Conservation (phyloP, 2,888 invertebrate genomes). For the Eupithecia pulchellata region DNA sequence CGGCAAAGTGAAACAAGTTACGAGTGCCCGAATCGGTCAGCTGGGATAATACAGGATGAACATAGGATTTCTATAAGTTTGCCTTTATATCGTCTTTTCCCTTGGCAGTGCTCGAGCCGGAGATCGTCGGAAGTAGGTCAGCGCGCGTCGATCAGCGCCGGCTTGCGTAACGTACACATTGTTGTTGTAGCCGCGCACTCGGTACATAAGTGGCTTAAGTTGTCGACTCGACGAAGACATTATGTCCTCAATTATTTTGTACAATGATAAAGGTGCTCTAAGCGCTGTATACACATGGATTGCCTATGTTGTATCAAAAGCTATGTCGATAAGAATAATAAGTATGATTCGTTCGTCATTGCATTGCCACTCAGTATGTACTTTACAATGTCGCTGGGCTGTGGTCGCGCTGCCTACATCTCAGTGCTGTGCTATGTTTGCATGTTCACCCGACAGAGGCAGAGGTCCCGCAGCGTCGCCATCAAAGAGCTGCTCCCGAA, state of each 20-base stretch:
- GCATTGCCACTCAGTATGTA: too few species aligned
- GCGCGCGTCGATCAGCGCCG: not conserved
- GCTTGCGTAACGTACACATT: not conserved
- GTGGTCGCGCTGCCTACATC: not conserved
- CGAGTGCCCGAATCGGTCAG: constrained; percentile 29
- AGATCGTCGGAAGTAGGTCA: constrained; percentile 8
- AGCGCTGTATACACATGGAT: not conserved
- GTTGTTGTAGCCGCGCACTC: constrained; percentile 1
- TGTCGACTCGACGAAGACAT: not conserved
- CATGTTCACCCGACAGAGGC: not conserved
- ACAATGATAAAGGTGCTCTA: not conserved
- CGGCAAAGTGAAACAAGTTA: constrained; percentile 31
- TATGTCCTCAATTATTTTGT: not conserved
- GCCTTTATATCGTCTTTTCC: constrained; percentile 20
- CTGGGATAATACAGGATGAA: constrained; percentile 35
- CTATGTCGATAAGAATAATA: too few species aligned
- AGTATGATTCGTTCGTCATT: too few species aligned
- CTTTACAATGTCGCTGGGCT: too few species aligned
- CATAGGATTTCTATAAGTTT: constrained; percentile 28
- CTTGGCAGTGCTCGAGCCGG: constrained; percentile 10
- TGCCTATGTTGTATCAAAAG: too few species aligned
- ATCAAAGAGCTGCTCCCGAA: constrained; percentile 31
- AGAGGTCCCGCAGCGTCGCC: constrained; percentile 1
- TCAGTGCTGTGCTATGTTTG: not conserved
- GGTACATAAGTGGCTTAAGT: constrained; percentile 2